Evolutionary conservation across 2,888 invertebrate genomes (phyloP), one percentile per base, ranked within the genome.

Genomic region (Argynnis bischoffii): DNA sequence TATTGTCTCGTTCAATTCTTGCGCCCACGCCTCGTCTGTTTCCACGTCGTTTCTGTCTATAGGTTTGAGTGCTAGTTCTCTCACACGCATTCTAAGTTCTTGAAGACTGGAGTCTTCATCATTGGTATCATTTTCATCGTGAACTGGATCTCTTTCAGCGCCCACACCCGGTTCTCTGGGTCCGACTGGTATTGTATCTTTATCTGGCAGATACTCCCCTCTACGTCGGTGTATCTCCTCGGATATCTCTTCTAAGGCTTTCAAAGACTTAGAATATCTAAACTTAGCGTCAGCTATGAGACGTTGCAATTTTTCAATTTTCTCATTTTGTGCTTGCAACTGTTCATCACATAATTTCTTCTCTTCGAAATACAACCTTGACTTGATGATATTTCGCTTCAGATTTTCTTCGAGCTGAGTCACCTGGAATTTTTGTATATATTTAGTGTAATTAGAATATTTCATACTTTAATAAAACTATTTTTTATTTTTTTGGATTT

Each of bases 281-380:
- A 90, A 93, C 86, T 99, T 99, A 1, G 97, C 95, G 79, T 94
- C 94, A 16, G 95, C 93, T 59, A 99, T 96, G 63, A 96, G 95
- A 66, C 94, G 94, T 79, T 98, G 97, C 15, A 99, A 91, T 75
- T 95, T 95, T 77, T 96, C 96, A 18, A 98, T 97, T 79, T 97
- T 95, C 75, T 94, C 95, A 82, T 98, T 98, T 82, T 98, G 97
- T 3, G 96, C 96, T 78, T 96, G 95, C 66, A 98, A 86, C 83
- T 97, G 97, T 78, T 96, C 95, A 82, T 98, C 96, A 77, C 98
- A 97, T 15, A 96, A 94, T 79, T 95, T 95, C 89, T 97, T 98
- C 85, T 98, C 96, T 73, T 98, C 98, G 81, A 98, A 98, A 85
- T 98, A 99, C 0, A 97, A 95, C 68, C 97, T 95, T 1, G 98